Evolutionary conservation across 2,888 invertebrate species (phyloP), one percentile per base, ranked within the genome.

Genomic region (Rhamphomyia laevipes): DNA sequence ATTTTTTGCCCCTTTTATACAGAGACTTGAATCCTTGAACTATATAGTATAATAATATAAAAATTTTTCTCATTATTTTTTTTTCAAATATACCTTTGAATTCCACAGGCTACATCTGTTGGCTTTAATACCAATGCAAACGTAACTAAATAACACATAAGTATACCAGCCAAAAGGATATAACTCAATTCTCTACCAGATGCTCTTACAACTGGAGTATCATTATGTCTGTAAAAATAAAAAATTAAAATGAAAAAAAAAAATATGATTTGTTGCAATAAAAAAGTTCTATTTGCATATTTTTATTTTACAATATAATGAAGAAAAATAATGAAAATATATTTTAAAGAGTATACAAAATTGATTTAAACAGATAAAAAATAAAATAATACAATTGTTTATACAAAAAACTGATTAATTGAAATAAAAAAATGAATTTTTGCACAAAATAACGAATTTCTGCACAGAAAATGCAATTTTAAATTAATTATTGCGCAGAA

Each of bases 121-220:
- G 90, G 88, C 50, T 85, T 78, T 55, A 94, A 77, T 46, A 96
- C 86, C 30, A 97, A 77, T 4, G 88, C 85, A 69, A 95, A 96
- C 43, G 95, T 95, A 55, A 93, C 87, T 51, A 84, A 80, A 73
- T 93, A 94, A 71, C 93, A 93, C 77, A 92, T 83, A 56, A 91
- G 77, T 58, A 91, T 87, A 4, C 93, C 93, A 37, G 82, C 83
- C 55, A 97, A 78, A 40, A 97, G 82, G 37, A 96, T 88, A 70
- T 93, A 95, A 53, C 87, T 88, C 49, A 91, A 73, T 70, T 91
- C 90, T 42, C 89, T 75, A 35, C 95, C 95, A 15, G 93, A 91
- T 35, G 96, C 94, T 57, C 95, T 82, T n/a, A 99, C 97, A 45
- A 97, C 90, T 0, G 97, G 95, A 0, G 97, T 97, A 57, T 90